A percentile compares a stretch with the other conserved stretches of the same genome.
phyloP scores from a whole-genome alignment of 2,888 invertebrate species.

The Lysandra bellargus region DNA sequence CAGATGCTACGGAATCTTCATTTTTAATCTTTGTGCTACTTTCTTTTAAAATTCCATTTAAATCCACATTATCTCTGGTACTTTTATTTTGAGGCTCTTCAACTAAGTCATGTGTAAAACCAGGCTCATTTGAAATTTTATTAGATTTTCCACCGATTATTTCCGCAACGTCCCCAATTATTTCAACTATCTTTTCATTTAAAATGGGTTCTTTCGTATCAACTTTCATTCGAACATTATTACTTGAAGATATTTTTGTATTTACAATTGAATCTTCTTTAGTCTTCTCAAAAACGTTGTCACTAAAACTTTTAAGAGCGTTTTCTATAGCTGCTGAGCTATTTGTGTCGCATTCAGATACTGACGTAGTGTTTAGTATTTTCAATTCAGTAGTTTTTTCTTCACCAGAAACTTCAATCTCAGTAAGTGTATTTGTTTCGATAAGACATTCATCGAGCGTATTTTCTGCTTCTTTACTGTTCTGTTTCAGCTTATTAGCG shows the following conservation, averaged over 20 bases:
- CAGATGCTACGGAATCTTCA: not conserved
- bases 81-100: not conserved
- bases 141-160: not conserved
- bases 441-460: slow-evolving; percentile 33
- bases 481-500: not conserved
- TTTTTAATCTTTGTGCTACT: not conserved
- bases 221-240: not conserved
- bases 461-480: slow-evolving; percentile 15
- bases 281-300: not conserved
- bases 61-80: not conserved
- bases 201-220: not conserved
- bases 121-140: not conserved
- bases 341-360: not conserved
- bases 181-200: not conserved
- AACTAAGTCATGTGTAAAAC: not conserved
- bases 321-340: not conserved
- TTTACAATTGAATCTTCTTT: not conserved
- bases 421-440: not conserved
- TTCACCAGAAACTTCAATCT: not conserved
- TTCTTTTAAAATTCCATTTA: not conserved
- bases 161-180: not conserved
- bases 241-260: not conserved
- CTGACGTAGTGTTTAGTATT: not conserved
- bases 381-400: not conserved
- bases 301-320: not conserved